Evolutionary conservation across 2,888 invertebrate genomes (phyloP).

Genomic region (Cataglyphis altisquamis): DNA sequence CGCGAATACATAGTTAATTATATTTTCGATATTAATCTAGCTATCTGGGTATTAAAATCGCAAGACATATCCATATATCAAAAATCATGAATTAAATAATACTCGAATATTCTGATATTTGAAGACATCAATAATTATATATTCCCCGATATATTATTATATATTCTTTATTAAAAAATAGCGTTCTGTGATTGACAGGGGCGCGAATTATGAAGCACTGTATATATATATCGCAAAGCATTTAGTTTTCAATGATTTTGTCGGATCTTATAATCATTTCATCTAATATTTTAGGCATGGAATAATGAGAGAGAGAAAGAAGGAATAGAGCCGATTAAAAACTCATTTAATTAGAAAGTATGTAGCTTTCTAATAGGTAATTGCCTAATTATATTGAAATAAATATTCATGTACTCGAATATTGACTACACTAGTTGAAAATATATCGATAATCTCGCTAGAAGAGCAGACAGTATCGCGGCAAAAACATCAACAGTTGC

Average conservation of each 20-base stretch:
- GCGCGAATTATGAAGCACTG: background rate
- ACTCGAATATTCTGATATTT: background rate
- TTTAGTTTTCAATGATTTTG: background rate
- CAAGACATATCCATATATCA: background rate
- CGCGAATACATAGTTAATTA: background rate
- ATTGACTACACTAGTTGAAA: background rate
- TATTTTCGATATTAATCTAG: background rate
- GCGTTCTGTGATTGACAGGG: background rate
- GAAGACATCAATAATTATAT: background rate
- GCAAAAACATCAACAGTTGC: slow-evolving; percentile 36
- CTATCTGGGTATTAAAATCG: background rate
- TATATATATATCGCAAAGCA: too few species aligned
- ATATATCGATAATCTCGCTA: background rate
- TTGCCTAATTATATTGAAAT: background rate
- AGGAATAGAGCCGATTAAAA: background rate
- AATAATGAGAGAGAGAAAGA: background rate
- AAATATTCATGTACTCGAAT: background rate
- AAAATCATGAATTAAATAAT: background rate
- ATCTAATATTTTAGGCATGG: background rate
- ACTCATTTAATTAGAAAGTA: background rate
- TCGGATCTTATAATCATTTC: background rate
- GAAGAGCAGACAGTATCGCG: background rate
- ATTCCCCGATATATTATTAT: background rate
- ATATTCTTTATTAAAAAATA: background rate
- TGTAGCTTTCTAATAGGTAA: background rate